Percentiles rank a stretch among this genome's conserved stretches.
phyloP scores from a whole-genome alignment of 2,888 invertebrate species.

The Ochropacha duplaris region DNA sequence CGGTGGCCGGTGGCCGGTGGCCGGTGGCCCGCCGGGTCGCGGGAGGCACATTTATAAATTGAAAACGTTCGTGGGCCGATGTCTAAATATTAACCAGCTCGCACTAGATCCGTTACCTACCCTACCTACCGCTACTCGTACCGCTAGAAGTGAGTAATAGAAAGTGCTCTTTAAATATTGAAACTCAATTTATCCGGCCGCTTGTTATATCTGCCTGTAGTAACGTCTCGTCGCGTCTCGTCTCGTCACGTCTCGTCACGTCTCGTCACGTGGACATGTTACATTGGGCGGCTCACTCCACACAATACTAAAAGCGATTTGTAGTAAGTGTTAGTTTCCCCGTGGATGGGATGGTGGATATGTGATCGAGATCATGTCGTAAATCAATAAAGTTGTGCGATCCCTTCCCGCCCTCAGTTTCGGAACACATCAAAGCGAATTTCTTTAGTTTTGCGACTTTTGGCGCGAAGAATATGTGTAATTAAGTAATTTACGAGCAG shows the following conservation, averaged over 20 bases:
- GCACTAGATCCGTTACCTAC: neutral
- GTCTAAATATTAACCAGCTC: neutral
- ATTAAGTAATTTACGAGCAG: constrained; percentile 3
- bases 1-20: neutral
- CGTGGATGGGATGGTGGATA: no score
- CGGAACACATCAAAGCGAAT: constrained; percentile 2
- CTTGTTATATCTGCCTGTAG: no score
- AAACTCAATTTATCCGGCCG: neutral
- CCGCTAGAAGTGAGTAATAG: neutral
- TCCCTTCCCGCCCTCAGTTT: neutral
- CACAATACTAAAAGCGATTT: neutral
- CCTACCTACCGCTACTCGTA: neutral
- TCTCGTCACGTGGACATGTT: neutral
- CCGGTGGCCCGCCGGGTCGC: neutral
- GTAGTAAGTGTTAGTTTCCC: neutral
- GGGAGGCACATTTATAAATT: neutral
- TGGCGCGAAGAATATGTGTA: constrained; percentile 5
- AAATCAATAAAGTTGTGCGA: neutral
- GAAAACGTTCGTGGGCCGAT: neutral
- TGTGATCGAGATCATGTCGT: neutral
- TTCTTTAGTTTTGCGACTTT: constrained; percentile 3
- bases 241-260: no score
- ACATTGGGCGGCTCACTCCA: no score
- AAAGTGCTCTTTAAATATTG: neutral
- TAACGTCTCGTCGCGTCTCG: no score